phyloP scores from a whole-genome alignment of 2,888 invertebrate genomes.

The Nesidiocoris tenuis region DNA sequence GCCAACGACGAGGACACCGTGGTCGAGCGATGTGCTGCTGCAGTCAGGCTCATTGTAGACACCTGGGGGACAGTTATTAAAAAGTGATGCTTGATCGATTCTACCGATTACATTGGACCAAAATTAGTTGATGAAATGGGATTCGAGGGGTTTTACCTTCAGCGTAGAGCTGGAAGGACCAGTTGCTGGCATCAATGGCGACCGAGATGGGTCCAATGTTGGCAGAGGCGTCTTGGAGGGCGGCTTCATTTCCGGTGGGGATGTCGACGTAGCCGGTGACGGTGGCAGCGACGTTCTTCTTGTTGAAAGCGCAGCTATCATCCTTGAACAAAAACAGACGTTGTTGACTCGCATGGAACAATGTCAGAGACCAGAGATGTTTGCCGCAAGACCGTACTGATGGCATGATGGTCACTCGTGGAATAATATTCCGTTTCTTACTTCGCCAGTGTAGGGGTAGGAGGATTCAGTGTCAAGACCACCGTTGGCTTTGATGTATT shows the following conservation, averaged over 20 bases:
- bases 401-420: not conserved
- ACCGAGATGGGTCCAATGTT: conserved; percentile 81
- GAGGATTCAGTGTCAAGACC: conserved; percentile 62
- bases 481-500: conserved; percentile 57
- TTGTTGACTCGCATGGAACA: not conserved
- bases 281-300: conserved; percentile 69
- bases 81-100: too few species aligned
- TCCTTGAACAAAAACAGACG: not conserved
- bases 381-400: not conserved
- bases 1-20: conserved; percentile 81
- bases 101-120: too few species aligned
- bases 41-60: conserved; percentile 81
- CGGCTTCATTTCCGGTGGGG: conserved; percentile 67
- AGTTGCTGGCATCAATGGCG: conserved; percentile 84
- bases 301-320: conserved; percentile 60
- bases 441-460: conserved; percentile 58
- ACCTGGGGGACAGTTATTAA: conserved; percentile 53
- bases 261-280: conserved; percentile 79
- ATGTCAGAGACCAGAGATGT: too few species aligned
- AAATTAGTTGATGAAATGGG: too few species aligned
- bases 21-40: conserved; percentile 69
- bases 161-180: conserved; percentile 82
- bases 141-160: conserved; percentile 54
- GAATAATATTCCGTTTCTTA: too few species aligned
- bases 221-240: conserved; percentile 74